Conservation (phyloP, 2,888 invertebrate genomes). For the Eledone cirrhosa region DNA sequence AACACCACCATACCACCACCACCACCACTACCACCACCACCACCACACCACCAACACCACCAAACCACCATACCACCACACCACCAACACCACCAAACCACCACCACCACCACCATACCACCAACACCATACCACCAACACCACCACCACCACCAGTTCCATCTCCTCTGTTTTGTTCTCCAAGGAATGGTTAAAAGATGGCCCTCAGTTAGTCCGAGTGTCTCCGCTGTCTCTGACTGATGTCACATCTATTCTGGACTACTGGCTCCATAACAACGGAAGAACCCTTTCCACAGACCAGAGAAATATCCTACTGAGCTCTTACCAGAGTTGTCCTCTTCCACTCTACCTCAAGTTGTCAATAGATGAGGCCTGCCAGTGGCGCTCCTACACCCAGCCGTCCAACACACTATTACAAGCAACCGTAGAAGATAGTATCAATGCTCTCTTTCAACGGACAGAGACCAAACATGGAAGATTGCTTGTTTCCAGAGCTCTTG, state of each 20-base stretch:
- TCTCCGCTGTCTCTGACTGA: slow-evolving; percentile 45
- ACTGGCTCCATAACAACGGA: slow-evolving; percentile 46
- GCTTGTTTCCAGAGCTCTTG: slow-evolving; percentile 55
- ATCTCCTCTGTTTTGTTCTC: background rate
- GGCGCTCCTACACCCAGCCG: slow-evolving; percentile 54
- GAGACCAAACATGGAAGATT: slow-evolving; percentile 55
- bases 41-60: no score
- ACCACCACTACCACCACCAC: no score
- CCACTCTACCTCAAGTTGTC: slow-evolving; percentile 59
- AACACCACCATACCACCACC: no score
- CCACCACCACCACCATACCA: no score
- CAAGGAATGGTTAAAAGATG: slow-evolving; percentile 33
- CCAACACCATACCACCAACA: no score
- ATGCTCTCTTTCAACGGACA: slow-evolving; percentile 46
- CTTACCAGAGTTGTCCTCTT: slow-evolving; percentile 49
- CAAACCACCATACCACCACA: no score
- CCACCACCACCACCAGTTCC: background rate
- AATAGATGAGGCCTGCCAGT: slow-evolving; percentile 55
- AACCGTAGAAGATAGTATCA: slow-evolving; percentile 50
- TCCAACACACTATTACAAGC: slow-evolving; percentile 42
- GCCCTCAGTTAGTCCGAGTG: slow-evolving; percentile 43
- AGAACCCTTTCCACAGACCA: slow-evolving; percentile 50
- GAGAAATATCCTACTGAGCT: slow-evolving; percentile 39
- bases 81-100: no score
- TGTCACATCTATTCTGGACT: slow-evolving; percentile 49